Evolutionary conservation across 2,888 invertebrate species (phyloP), one percentile per base, ranked within the genome.

Genomic region (Clunio marinus): DNA sequence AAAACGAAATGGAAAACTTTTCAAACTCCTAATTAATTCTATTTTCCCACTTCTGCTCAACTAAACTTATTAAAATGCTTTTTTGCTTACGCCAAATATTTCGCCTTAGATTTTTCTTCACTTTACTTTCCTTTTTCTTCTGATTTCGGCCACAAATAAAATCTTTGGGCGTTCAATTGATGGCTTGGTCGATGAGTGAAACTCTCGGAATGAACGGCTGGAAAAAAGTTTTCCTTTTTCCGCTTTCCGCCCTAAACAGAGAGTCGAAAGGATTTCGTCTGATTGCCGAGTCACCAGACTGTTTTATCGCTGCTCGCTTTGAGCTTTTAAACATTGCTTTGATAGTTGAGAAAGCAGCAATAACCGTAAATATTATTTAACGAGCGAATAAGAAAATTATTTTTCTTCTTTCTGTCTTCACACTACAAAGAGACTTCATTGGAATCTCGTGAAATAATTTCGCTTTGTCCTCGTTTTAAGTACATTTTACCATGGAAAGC

Each of bases 291-390:
- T 41, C 41, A n/a, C 41, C n/a, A 41, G 10, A 41, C 41, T 41
- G n/a, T 41, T 32, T n/a, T n/a, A n/a, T n/a, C n/a, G n/a, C 32
- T 15, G 10, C 41, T n/a, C 10, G 10, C 41, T 32, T 32, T 32
- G 32, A 10, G 32, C 45, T 13, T 15, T 3, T 15, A 3, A 5
- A 10, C 22, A 22, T 2, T 7, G 22, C 10, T 51, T 51, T 51
- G 51, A 51, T 51, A 51, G 51, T 51, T 57, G 57, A 57, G 57
- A 25, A 25, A 13, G 27, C 57, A 58, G 57, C 57, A 58, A 58
- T 58, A 58, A 58, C 27, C 57, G 28, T 58, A 58, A 58, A 58
- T 58, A 58, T 58, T 57, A 51, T 51, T 51, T 51, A 17, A 51
- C 51, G 51, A 51, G 51, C 51, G 51, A 51, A 51, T 7, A 8